A percentile compares a stretch with the other conserved stretches of the same genome.
These are phyloP conservation scores for Oryzias dopingdopingensis DNA, from an alignment of 2,797 vertebrate genomes.

Conservation along the genomic window DNA sequence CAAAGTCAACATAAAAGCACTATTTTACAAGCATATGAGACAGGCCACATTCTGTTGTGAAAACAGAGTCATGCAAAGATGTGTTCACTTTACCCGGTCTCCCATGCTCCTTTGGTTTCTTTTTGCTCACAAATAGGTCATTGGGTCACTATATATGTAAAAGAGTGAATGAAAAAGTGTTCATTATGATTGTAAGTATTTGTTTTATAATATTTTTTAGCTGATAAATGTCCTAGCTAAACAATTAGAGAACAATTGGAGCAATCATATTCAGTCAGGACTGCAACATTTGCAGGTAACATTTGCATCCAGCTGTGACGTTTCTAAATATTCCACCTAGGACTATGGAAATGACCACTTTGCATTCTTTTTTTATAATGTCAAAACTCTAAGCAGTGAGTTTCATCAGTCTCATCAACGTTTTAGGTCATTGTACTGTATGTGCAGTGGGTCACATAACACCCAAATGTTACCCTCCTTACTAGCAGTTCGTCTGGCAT, in stretches of 20 bases:
- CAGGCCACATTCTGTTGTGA: constrained; percentile 36
- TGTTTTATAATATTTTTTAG: too few species aligned
- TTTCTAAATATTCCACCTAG: neutral
- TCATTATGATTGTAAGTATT: too few species aligned
- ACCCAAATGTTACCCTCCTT: constrained; percentile 32
- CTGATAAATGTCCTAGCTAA: too few species aligned
- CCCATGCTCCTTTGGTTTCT: constrained; percentile 61
- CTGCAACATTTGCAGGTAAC: neutral
- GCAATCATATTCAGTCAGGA: neutral
- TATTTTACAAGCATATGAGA: constrained; percentile 57
- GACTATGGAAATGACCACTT: neutral
- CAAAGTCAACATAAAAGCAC: constrained; percentile 53
- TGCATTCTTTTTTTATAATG: neutral
- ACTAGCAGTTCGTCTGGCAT: constrained; percentile 48
- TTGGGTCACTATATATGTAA: constrained; percentile 5
- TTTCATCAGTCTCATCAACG: neutral
- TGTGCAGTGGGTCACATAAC: constrained; percentile 10
- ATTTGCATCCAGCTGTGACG: constrained; percentile 1
- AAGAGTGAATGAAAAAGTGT: too few species aligned
- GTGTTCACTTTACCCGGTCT: constrained; percentile 33
- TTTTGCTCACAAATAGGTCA: constrained; percentile 30
- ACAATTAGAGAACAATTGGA: too few species aligned
- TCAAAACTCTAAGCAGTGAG: neutral
- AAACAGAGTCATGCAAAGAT: constrained; percentile 58
- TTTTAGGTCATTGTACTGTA: neutral